Evolutionary conservation across 2,888 invertebrate species (phyloP).

Genomic region (Nemoura dubitans): DNA sequence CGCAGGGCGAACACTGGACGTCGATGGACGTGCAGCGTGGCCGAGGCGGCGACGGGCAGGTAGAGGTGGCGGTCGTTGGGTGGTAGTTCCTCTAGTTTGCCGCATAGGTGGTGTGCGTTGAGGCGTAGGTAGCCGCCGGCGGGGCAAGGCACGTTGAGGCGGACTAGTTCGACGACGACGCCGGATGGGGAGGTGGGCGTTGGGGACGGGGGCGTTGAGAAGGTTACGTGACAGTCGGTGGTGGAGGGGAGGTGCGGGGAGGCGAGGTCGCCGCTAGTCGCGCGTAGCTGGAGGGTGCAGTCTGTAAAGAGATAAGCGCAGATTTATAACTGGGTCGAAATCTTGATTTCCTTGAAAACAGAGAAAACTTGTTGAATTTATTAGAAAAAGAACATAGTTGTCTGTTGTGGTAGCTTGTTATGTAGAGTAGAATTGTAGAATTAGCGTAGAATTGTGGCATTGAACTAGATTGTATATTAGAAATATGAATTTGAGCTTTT

Average conservation of each 20-base stretch:
- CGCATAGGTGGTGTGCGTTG: constrained; percentile 63
- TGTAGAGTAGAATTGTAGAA: no score
- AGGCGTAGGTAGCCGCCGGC: constrained; percentile 70
- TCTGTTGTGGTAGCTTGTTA: no score
- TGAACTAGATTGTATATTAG: no score
- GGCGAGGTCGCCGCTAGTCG: constrained; percentile 63
- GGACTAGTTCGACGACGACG: constrained; percentile 71
- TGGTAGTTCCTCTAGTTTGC: constrained; percentile 75
- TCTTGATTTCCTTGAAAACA: no score
- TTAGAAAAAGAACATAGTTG: no score
- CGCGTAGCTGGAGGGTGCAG: constrained; percentile 66
- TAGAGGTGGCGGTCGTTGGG: constrained; percentile 69
- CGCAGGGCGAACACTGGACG: constrained; percentile 73
- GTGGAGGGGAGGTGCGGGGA: constrained; percentile 65
- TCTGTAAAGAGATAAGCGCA: constrained; percentile 60
- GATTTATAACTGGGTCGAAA: no score
- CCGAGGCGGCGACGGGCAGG: constrained; percentile 62
- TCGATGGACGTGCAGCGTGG: constrained; percentile 66
- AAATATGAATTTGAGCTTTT: no score
- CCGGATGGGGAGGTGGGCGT: constrained; percentile 62
- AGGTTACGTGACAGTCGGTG: constrained; percentile 65
- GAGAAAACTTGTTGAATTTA: no score
- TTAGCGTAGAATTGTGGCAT: no score
- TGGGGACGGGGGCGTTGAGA: constrained; percentile 58
- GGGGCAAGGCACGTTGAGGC: constrained; percentile 76